These are phyloP conservation scores for Planiliza haematocheilus DNA, from an alignment of 2,113 vertebrate genomes.

Conservation along the genomic window DNA sequence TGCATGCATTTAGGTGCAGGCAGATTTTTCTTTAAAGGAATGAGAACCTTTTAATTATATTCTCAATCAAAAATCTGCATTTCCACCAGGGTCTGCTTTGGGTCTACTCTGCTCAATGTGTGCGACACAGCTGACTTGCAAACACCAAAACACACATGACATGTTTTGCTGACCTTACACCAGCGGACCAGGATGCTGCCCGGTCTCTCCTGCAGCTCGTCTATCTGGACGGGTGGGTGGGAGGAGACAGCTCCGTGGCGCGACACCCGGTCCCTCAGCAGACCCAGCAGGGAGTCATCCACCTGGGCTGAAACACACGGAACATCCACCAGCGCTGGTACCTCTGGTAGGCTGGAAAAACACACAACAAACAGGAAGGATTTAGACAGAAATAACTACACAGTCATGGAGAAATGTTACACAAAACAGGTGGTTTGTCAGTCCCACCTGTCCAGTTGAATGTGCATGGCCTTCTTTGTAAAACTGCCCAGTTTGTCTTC, in stretches of 20 bases:
- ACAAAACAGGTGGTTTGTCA: neutral
- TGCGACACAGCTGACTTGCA: no score
- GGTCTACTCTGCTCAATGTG: no score
- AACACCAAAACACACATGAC: no score
- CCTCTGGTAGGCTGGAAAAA: conserved; percentile 93
- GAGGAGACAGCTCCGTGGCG: conserved; percentile 92
- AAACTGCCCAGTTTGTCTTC: conserved; percentile 93
- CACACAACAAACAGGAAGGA: neutral
- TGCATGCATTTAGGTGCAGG: no score
- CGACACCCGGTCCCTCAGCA: conserved; percentile 89
- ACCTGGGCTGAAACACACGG: conserved; percentile 95
- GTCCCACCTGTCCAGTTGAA: conserved; percentile 95
- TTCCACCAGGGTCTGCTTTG: no score
- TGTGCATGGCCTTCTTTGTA: conserved; percentile 95
- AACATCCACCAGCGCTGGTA: conserved; percentile 95
- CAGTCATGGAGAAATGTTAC: no score
- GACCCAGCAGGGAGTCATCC: conserved; percentile 91
- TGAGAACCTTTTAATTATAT: no score
- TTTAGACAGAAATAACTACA: neutral
- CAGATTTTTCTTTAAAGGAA: no score
- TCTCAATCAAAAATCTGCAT: no score
- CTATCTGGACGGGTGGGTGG: conserved; percentile 94
- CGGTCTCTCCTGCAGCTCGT: conserved; percentile 94
- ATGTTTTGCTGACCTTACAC: conserved; percentile 89
- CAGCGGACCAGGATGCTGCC: conserved; percentile 95